Base-by-base conservation (phyloP, 2,797 vertebrate genomes). In the Diplodus puntazzo region DNA sequence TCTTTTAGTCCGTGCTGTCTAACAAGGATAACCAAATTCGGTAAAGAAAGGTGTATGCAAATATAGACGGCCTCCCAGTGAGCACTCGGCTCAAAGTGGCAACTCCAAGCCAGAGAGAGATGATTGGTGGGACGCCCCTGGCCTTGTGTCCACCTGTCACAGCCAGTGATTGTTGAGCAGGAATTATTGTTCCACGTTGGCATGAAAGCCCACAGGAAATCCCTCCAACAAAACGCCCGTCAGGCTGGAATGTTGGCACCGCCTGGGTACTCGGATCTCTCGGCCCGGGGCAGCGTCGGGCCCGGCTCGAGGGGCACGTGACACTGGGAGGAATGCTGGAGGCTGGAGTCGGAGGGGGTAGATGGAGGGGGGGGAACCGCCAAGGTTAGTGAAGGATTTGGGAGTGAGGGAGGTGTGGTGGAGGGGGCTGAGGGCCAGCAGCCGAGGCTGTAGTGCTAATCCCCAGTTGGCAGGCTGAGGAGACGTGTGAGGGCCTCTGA, bases 201-300 rank as follows among this genome's bases (percentile, higher is more conserved):
- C 87, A 90, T 82, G 77, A 92, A 91, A 92, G 84, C 86, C 73
- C 73, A 88, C 91, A 92, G 91, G 91, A 95, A 95, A 96, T 94
- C 92, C 92, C 90, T 91, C 64, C 74, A 86, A 94, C 91, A 93
- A 94, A 94, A 93, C 83, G 45, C 67, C 85, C 67, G 83, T 87
- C 83, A 79, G 57, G 67, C 89, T 89, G 93, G 94, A 95, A 95
- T 94, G 94, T 92, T 94, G 89, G 91, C 92, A 91, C 76, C 52
- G 49, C 4, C 63, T 76, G 79, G 75, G 75, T 85, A 59, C 88
- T 91, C n/a, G 23, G 80, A 69, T 82, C 80, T 84, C 69, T 81
- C 16, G 25, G 62, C 77, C 83, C 50, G 17, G 80, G 80, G 73
- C 80, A 79, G 72, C 63, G 69, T 74, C 43, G 52, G 30, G 66